phyloP scores from a whole-genome alignment of 1,140 invertebrate species.

The Catajapyx aquilonaris region DNA sequence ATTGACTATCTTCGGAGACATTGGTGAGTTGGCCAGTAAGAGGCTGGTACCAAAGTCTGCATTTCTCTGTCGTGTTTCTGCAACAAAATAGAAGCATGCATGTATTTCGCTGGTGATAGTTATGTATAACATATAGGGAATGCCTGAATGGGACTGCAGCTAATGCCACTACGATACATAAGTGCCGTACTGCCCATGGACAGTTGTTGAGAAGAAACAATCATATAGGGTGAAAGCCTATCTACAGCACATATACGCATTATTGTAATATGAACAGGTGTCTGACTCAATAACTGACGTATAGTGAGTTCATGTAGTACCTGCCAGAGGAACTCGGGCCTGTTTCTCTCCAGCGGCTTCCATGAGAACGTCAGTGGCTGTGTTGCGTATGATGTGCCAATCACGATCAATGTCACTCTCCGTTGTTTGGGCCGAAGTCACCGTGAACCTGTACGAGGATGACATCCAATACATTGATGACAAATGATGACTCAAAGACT shows the following conservation, averaged over 20 bases:
- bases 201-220: too few species aligned
- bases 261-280: too few species aligned
- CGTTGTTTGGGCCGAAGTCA: slow-evolving; percentile 78
- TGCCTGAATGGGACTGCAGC: too few species aligned
- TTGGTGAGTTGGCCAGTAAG: slow-evolving; percentile 78
- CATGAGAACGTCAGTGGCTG: slow-evolving; percentile 46
- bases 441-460: slow-evolving; percentile 41
- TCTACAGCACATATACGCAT: too few species aligned
- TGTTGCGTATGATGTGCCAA: slow-evolving; percentile 68
- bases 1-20: slow-evolving; percentile 93
- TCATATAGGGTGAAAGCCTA: too few species aligned
- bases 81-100: background rate
- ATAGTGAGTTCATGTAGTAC: slow-evolving; percentile 23
- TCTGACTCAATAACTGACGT: slow-evolving; percentile 1
- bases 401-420: slow-evolving; percentile 70
- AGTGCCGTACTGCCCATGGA: too few species aligned
- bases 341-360: slow-evolving; percentile 17
- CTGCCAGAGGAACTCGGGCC: slow-evolving; percentile 47
- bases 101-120: background rate
- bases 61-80: slow-evolving; percentile 16
- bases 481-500: background rate
- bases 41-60: slow-evolving; percentile 79
- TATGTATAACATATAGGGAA: too few species aligned
- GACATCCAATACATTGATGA: background rate
- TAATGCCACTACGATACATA: too few species aligned